phyloP scores from a whole-genome alignment of 2,888 invertebrate genomes.

The Melikaiella ostensackeni region DNA sequence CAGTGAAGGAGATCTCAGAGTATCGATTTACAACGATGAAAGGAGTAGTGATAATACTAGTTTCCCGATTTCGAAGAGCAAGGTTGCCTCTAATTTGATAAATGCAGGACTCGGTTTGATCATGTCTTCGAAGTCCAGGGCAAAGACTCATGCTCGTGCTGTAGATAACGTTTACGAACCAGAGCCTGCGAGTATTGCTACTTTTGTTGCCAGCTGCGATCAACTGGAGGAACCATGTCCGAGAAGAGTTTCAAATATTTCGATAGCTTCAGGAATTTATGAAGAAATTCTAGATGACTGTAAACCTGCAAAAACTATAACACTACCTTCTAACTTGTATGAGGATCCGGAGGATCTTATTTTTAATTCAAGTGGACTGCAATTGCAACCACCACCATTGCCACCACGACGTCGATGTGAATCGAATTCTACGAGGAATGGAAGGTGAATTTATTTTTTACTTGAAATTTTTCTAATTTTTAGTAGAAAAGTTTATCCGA shows the following conservation, averaged over 20 bases:
- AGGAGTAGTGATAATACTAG: slow-evolving; percentile 41
- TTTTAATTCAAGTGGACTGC: slow-evolving; percentile 60
- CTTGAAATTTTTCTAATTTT: background rate
- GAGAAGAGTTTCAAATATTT: slow-evolving; percentile 80
- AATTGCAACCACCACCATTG: slow-evolving; percentile 76
- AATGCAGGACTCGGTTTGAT: slow-evolving; percentile 65
- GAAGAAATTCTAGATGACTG: slow-evolving; percentile 82
- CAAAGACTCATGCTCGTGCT: slow-evolving; percentile 52
- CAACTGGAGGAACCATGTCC: slow-evolving; percentile 62
- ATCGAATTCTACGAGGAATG: slow-evolving; percentile 62
- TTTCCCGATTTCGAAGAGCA: slow-evolving; percentile 58
- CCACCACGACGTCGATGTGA: slow-evolving; percentile 76
- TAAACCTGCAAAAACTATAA: background rate
- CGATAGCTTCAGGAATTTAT: slow-evolving; percentile 83
- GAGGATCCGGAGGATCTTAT: slow-evolving; percentile 48
- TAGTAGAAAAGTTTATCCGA: too few relatives aligned
- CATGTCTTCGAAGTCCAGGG: slow-evolving; percentile 49
- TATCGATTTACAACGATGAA: slow-evolving; percentile 56
- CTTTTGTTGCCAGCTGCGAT: slow-evolving; percentile 59
- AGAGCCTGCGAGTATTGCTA: slow-evolving; percentile 59
- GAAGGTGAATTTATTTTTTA: slow-evolving; percentile 54
- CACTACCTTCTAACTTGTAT: slow-evolving; percentile 54
- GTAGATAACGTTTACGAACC: slow-evolving; percentile 70
- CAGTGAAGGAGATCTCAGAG: slow-evolving; percentile 78
- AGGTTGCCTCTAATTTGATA: slow-evolving; percentile 61